Evolutionary conservation across 2,888 invertebrate species (phyloP), one percentile per base, ranked within the genome.

Genomic region (Drosophila tanythrix): DNA sequence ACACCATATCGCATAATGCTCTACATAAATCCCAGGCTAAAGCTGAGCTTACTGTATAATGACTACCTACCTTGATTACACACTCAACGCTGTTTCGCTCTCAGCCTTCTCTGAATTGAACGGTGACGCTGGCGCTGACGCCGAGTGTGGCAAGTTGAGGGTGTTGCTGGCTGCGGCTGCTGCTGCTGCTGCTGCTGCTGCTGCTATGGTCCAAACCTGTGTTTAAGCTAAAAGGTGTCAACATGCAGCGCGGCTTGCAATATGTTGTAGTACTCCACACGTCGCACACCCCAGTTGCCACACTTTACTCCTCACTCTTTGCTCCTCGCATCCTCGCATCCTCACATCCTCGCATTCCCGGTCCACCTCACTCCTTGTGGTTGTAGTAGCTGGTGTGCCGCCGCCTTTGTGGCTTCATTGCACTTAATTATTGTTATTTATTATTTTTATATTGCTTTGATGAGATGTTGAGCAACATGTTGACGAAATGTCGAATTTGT

Each of bases 401-500:
- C 68, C 65, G 73, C 61, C 64, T 79, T 83, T 88, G 81, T 87
- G 84, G 86, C 85, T 91, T 88, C 86, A 92, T 90, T 91, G 90
- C 84, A 85, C 91, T 89, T 92, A 93, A 92, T 92, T 92, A 93
- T 92, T 92, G 92, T 92, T 92, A 92, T 92, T 92, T 92, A 92
- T 92, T 91, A 91, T 92, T 91, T 90, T 91, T 85, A 89, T 90
- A 88, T 88, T 85, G 83, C 81, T 89, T 90, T 89, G 83, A 89
- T 90, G 88, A 91, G 85, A 81, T 88, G 90, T 90, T 88, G 72
- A 79, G 78, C 88, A 90, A 74, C 77, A 85, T 82, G 89, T 83
- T 91, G 91, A 91, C 88, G 91, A 89, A 89, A 91, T 89, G 90
- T 91, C 90, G 91, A 89, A 89, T 89, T 83, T 87, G 91, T 90